Evolutionary conservation across 2,888 invertebrate species (phyloP).

Genomic region (Drosophila pegasa): DNA sequence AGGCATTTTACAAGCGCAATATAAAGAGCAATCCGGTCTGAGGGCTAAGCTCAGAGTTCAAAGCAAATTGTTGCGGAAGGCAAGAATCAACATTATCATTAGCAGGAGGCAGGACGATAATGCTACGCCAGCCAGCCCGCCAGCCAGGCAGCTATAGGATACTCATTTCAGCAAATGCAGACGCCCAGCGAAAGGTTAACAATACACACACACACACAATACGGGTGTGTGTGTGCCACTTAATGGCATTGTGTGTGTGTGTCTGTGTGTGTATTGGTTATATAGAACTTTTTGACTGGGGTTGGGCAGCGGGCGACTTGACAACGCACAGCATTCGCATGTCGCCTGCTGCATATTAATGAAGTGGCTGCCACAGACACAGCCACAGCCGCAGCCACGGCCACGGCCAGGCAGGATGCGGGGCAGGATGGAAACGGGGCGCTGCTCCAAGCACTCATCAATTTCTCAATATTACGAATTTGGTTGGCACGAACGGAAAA

Average conservation of each 20-base stretch:
- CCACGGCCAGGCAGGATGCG: background rate
- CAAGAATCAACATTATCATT: constrained; percentile 80
- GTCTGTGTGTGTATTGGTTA: constrained; percentile 27
- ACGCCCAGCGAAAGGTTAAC: constrained; percentile 37
- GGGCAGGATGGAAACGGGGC: background rate
- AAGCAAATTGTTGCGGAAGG: constrained; percentile 81
- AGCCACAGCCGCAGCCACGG: constrained; percentile 4
- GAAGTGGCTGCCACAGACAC: constrained; percentile 58
- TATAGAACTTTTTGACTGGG: constrained; percentile 12
- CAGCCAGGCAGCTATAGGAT: constrained; percentile 57
- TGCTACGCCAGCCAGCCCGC: constrained; percentile 20
- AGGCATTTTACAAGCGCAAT: constrained; percentile 45
- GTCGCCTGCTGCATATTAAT: constrained; percentile 77
- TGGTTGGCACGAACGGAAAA: constrained; percentile 49
- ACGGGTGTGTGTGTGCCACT: constrained; percentile 11
- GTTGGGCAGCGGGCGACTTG: constrained; percentile 31
- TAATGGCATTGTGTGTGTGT: constrained; percentile 39
- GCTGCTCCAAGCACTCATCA: constrained; percentile 55
- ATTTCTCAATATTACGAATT: constrained; percentile 75
- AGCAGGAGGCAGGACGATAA: constrained; percentile 46
- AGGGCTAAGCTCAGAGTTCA: constrained; percentile 57
- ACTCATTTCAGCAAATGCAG: constrained; percentile 65
- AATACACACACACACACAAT: constrained; percentile 23
- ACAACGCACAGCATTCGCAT: constrained; percentile 62
- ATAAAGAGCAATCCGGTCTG: background rate